phyloP scores from a whole-genome alignment of 2,797 vertebrate species.

The Platalea minor region DNA sequence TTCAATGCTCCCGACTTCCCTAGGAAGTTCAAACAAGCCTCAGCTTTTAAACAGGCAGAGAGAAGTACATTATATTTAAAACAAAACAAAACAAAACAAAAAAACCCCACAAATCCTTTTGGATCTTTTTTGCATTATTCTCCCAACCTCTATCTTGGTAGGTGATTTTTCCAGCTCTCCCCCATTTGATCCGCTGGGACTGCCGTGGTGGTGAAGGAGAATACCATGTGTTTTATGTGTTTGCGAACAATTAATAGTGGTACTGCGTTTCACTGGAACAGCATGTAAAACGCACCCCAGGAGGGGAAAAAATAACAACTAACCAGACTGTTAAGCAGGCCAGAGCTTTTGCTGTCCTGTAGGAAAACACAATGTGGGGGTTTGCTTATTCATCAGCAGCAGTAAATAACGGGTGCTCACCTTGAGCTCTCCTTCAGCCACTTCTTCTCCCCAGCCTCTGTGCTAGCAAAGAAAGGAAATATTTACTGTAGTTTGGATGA shows the following conservation, averaged over 20 bases:
- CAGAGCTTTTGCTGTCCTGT: not conserved
- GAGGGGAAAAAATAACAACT: not conserved
- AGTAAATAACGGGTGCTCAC: conserved; percentile 23
- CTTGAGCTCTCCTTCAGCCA: conserved; percentile 44
- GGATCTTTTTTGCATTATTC: not conserved
- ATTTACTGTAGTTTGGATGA: not conserved
- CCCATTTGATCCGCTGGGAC: not conserved
- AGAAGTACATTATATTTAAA: not conserved
- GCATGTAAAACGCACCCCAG: not conserved
- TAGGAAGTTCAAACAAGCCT: conserved; percentile 23
- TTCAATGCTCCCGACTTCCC: not conserved
- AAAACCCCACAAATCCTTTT: not conserved
- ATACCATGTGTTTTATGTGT: not conserved
- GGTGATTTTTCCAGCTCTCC: conserved; percentile 13
- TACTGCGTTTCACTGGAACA: not conserved
- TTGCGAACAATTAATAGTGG: conserved; percentile 17
- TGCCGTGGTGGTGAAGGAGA: not conserved
- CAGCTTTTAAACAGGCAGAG: not conserved
- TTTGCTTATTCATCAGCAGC: not conserved
- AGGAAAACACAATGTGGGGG: not conserved
- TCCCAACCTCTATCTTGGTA: not conserved
- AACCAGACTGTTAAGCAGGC: conserved; percentile 12
- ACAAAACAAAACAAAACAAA: no score
- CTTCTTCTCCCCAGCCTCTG: not conserved
- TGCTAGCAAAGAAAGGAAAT: not conserved